These are phyloP conservation scores for Zaprionus bogoriensis DNA, from an alignment of 2,888 invertebrate species.

Conservation along the genomic window DNA sequence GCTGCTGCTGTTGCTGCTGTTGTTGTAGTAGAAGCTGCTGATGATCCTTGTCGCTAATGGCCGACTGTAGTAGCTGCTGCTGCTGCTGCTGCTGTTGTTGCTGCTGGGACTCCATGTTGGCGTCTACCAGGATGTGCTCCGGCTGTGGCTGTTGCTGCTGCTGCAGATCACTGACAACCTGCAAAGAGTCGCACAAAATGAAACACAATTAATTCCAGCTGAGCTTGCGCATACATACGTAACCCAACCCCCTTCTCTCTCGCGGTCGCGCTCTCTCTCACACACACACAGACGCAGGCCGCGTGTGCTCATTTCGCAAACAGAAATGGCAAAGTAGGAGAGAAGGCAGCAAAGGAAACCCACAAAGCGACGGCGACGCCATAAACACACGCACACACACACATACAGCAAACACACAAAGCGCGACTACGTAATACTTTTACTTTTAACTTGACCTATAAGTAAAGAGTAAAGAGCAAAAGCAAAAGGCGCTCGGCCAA, in stretches of 20 bases:
- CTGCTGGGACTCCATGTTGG: constrained; percentile 52
- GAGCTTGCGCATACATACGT: constrained; percentile 37
- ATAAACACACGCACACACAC: constrained; percentile 8
- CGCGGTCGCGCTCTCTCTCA: neutral
- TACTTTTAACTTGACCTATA: constrained; percentile 78
- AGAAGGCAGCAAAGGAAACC: neutral
- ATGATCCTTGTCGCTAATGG: constrained; percentile 39
- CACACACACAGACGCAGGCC: neutral
- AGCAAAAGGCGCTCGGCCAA: constrained; percentile 43
- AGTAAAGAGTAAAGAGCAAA: constrained; percentile 50
- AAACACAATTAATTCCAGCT: constrained; percentile 52
- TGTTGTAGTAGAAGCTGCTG: constrained; percentile 40
- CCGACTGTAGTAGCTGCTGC: constrained; percentile 13
- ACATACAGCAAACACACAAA: constrained; percentile 10
- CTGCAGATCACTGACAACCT: constrained; percentile 58
- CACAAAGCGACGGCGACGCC: constrained; percentile 1
- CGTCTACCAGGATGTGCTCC: constrained; percentile 55
- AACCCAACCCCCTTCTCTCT: constrained; percentile 1
- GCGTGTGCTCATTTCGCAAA: constrained; percentile 6
- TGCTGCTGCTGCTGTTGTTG: constrained; percentile 32
- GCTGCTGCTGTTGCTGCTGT: constrained; percentile 30
- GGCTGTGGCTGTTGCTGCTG: constrained; percentile 52
- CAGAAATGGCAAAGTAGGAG: constrained; percentile 13
- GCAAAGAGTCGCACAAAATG: constrained; percentile 47
- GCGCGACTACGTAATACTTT: constrained; percentile 52